Conservation (phyloP, 2,113 vertebrate species). For the Pachyramphus minor region DNA sequence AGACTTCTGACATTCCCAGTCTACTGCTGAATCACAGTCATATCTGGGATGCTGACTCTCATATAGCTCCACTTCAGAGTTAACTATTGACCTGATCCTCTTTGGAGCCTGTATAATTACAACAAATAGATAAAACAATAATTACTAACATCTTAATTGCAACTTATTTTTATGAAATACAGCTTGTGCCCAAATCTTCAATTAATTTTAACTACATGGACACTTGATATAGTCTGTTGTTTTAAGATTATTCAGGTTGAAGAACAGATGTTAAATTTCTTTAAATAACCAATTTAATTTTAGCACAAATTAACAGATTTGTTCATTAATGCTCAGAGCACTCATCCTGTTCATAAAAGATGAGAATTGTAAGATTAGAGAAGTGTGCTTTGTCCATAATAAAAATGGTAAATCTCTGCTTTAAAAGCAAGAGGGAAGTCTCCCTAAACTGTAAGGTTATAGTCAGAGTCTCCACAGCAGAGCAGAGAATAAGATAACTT, state of each 20-base stretch:
- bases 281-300: constrained; percentile 35
- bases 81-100: neutral
- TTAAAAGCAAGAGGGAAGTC: neutral
- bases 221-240: neutral
- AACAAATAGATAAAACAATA: constrained; percentile 19
- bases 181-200: neutral
- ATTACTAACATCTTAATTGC: constrained; percentile 9
- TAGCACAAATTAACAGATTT: constrained; percentile 30
- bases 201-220: constrained; percentile 1
- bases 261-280: constrained; percentile 33
- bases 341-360: neutral
- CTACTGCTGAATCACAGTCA: neutral
- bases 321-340: neutral
- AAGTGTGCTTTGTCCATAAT: neutral
- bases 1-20: neutral
- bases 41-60: neutral
- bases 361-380: neutral
- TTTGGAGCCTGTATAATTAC: neutral
- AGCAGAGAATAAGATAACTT: neutral
- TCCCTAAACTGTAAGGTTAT: neutral
- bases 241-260: constrained; percentile 37
- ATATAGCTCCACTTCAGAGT: neutral
- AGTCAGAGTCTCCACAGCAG: neutral
- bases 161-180: neutral
- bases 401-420: neutral